Base-by-base conservation (phyloP, 2,888 invertebrate genomes). In the Cristatella mucedo region DNA sequence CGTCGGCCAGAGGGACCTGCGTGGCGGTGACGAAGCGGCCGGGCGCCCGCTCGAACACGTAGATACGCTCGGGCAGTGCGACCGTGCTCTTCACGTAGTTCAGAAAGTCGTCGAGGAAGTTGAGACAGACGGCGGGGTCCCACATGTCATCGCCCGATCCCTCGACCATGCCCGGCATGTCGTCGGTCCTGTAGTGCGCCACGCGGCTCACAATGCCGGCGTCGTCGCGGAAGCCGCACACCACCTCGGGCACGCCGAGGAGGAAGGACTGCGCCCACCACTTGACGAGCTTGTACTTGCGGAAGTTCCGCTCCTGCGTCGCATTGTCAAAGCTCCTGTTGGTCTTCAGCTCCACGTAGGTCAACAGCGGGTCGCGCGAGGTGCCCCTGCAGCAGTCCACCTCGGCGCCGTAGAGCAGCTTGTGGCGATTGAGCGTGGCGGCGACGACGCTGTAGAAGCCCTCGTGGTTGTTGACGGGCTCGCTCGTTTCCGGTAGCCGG, bases 231-330 rank as follows among this genome's bases (percentile, higher is more conserved):
- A 75, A 75, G 3, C 83, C 83, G 61, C 77, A 76, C 15, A 80
- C 57, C 41, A 82, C 71, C 47, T 71, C 71, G 20, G 75, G 68
- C 38, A 82, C 73, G 4, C 78, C 78, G 29, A 74, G 75, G 21
- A 82, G 68, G 59, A 77, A 80, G 38, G 77, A 77, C 57, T 83
- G 82, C 40, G 76, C 73, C 82, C 82, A 83, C 80, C 81, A 82
- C 53, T 76, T 78, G 15, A 61, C 54, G 21, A 61, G 46, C 54
- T 76, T 72, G 63, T 63, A 65, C 53, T 69, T 63, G 44, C 32
- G 51, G 50, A 45, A 43, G 41, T 66, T 75, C 33, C 58, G 63
- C 36, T 72, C 63, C 52, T 78, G 77, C 44, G 68, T 68, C 0
- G 59, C 53, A 53, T 68, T 68, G 33, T 72, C 67, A 38, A 77